A percentile compares a stretch with the other conserved stretches of the same genome.
These are phyloP conservation scores for Hypolimnas misippus DNA, from an alignment of 2,888 invertebrate species.

Conservation along the genomic window DNA sequence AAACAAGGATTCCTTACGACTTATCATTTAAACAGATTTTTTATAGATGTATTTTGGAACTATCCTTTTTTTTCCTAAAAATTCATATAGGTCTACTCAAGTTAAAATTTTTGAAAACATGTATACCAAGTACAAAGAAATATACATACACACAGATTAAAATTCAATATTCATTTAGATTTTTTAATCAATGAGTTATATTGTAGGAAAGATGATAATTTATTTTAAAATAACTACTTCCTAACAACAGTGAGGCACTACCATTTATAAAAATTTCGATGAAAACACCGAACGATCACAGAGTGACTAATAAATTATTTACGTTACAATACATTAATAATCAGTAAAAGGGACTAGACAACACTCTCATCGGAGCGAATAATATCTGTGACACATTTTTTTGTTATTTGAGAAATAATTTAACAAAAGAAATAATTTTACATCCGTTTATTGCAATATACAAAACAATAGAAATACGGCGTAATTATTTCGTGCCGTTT, in stretches of 20 bases:
- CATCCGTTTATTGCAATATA: background rate
- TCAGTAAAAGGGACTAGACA: background rate
- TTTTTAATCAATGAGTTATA: background rate
- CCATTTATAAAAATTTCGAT: conserved; percentile 17
- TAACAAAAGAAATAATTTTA: background rate
- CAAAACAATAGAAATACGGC: background rate
- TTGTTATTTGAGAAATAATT: background rate
- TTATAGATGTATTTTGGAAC: too few relatives aligned
- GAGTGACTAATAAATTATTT: conserved; percentile 18
- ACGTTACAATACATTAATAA: background rate
- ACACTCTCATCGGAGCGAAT: background rate
- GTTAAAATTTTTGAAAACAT: too few relatives aligned
- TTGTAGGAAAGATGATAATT: conserved; percentile 11
- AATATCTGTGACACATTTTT: too few relatives aligned
- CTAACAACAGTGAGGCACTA: conserved; percentile 24
- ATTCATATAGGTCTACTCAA: background rate
- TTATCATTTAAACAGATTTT: too few relatives aligned
- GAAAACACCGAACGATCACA: conserved; percentile 28
- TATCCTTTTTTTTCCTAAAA: too few relatives aligned
- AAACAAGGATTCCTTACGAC: too few relatives aligned
- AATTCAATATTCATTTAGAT: background rate
- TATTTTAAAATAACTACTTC: conserved; percentile 13
- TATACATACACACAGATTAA: background rate
- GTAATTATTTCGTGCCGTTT: background rate
- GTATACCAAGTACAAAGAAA: background rate